Percentiles rank a stretch among this genome's conserved stretches.
These are phyloP conservation scores for Todus mexicanus DNA, from an alignment of 2,797 vertebrate species.

Conservation along the genomic window DNA sequence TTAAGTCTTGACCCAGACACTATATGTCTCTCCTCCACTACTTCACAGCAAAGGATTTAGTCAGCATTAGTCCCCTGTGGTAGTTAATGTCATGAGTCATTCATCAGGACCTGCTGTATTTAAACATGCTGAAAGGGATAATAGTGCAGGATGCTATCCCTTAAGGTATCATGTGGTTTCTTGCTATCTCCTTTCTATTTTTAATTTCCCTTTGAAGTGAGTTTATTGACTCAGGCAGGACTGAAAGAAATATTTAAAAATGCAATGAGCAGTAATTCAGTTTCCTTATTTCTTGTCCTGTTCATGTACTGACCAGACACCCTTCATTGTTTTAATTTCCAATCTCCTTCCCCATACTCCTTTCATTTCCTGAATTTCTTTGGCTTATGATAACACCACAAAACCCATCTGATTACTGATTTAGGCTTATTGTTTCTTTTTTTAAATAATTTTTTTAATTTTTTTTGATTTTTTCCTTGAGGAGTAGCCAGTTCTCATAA, in stretches of 20 bases:
- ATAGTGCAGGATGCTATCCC: neutral
- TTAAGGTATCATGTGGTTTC: neutral
- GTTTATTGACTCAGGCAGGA: neutral
- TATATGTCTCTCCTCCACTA: neutral
- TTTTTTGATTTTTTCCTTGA: neutral
- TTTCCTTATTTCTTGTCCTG: neutral
- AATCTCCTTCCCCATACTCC: neutral
- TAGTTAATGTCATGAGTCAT: neutral
- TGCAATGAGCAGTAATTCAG: neutral
- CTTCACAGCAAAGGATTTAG: neutral
- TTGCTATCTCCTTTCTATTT: neutral
- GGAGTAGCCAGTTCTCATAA: neutral
- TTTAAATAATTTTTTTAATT: neutral
- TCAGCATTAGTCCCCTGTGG: neutral
- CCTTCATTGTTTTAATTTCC: neutral
- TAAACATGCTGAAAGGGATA: neutral
- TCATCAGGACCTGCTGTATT: neutral
- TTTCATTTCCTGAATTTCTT: neutral
- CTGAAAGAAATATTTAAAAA: neutral
- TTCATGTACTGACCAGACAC: neutral
- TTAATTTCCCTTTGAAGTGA: constrained; percentile 18
- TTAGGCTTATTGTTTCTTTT: neutral
- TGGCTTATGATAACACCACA: neutral
- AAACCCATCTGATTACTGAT: neutral
- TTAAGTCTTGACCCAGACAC: neutral